These are phyloP conservation scores for Pipistrellus pygmaeus DNA, from an alignment of 2,797 vertebrate genomes.

Conservation along the genomic window DNA sequence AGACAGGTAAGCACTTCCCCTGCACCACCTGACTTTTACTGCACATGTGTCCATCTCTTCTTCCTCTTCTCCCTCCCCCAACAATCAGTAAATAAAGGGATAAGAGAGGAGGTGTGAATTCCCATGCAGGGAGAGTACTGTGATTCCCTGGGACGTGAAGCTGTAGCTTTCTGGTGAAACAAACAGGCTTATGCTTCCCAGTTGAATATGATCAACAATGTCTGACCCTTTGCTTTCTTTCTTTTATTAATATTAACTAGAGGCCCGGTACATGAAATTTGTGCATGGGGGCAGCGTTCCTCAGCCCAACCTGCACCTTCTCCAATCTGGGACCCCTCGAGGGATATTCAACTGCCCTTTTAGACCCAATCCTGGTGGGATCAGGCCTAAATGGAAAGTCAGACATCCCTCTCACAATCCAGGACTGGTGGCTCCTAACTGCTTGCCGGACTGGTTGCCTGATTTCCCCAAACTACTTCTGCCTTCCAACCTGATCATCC, in stretches of 20 bases:
- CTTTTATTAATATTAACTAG: not conserved
- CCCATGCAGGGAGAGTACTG: not conserved
- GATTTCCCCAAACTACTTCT: too few species aligned
- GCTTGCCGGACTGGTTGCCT: too few species aligned
- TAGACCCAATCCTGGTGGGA: too few species aligned
- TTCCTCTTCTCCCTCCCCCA: not conserved
- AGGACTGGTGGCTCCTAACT: too few species aligned
- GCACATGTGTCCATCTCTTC: not conserved
- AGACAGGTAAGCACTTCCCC: not conserved
- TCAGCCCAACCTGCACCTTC: too few species aligned
- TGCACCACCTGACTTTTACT: not conserved
- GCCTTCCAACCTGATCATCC: too few species aligned
- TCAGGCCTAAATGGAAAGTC: too few species aligned
- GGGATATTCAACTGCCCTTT: too few species aligned
- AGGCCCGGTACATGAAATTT: too few species aligned
- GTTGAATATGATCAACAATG: not conserved
- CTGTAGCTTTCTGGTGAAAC: not conserved
- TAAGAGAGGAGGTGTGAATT: not conserved
- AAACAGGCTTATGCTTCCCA: not conserved
- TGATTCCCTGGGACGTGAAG: not conserved
- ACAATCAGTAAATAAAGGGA: not conserved
- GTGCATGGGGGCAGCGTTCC: too few species aligned
- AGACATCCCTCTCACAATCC: too few species aligned
- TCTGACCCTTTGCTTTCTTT: not conserved
- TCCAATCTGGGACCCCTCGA: too few species aligned